phyloP scores from a whole-genome alignment of 2,113 vertebrate species.

The Tupaia chinensis region DNA sequence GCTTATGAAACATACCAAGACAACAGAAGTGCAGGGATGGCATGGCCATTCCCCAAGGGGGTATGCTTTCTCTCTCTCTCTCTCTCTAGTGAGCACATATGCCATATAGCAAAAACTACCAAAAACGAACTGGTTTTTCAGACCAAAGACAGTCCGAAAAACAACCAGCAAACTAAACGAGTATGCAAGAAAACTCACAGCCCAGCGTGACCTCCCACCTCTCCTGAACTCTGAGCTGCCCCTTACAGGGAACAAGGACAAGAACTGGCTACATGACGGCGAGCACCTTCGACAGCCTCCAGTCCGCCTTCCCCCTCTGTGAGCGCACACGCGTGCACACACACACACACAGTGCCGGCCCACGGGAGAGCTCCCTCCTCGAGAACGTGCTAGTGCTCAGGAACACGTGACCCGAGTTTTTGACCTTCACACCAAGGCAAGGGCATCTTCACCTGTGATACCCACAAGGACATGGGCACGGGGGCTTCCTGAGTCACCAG shows the following conservation, averaged over 20 bases:
- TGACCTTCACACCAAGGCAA: constrained; percentile 14
- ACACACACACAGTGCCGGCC: neutral
- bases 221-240: neutral
- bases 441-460: neutral
- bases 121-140: neutral
- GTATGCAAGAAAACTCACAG: neutral
- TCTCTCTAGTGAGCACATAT: too few relatives aligned
- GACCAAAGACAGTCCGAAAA: neutral
- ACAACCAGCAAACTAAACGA: neutral
- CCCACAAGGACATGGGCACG: constrained; percentile 8
- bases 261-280: neutral
- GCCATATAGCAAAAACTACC: neutral
- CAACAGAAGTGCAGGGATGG: too few relatives aligned
- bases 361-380: neutral
- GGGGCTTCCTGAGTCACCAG: constrained; percentile 1
- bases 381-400: neutral
- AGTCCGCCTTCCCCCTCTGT: neutral
- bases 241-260: neutral
- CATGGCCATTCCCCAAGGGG: too few relatives aligned
- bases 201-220: neutral
- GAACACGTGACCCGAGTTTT: neutral
- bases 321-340: neutral
- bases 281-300: neutral
- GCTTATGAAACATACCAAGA: too few relatives aligned
- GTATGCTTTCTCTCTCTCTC: too few relatives aligned